phyloP scores from a whole-genome alignment of 2,797 vertebrate species.

The Hapalemur alaotrensis region DNA sequence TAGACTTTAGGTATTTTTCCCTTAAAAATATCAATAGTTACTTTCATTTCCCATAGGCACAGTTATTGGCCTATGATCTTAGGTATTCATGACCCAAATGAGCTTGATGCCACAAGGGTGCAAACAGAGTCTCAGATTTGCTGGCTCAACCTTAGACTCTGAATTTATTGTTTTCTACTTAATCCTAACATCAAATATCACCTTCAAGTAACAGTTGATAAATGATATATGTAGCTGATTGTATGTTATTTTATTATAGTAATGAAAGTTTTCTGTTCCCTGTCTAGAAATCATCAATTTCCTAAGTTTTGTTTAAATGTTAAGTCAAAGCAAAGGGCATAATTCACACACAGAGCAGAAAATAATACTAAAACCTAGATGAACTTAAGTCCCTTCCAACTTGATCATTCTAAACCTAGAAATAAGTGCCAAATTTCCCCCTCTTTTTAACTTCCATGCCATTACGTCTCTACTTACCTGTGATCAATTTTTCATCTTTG shows the following conservation, averaged over 20 bases:
- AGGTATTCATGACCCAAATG: not conserved
- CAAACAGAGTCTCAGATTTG: not conserved
- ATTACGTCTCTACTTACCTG: not conserved
- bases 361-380: not conserved
- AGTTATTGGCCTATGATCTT: not conserved
- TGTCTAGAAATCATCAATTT: not conserved
- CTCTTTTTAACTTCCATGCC: not conserved
- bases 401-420: not conserved
- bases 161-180: not conserved
- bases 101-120: not conserved
- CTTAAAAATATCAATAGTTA: conserved; percentile 16
- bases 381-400: not conserved
- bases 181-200: not conserved
- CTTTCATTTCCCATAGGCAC: not conserved
- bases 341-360: not conserved
- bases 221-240: not conserved
- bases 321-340: not conserved
- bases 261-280: not conserved
- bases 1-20: not conserved
- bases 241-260: not conserved
- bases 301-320: not conserved
- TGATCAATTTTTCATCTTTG: conserved; percentile 2
- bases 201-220: not conserved
- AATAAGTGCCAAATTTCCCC: not conserved
- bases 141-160: not conserved